Evolutionary conservation across 2,888 invertebrate species (phyloP).

Genomic region (Pedicia rivosa): DNA sequence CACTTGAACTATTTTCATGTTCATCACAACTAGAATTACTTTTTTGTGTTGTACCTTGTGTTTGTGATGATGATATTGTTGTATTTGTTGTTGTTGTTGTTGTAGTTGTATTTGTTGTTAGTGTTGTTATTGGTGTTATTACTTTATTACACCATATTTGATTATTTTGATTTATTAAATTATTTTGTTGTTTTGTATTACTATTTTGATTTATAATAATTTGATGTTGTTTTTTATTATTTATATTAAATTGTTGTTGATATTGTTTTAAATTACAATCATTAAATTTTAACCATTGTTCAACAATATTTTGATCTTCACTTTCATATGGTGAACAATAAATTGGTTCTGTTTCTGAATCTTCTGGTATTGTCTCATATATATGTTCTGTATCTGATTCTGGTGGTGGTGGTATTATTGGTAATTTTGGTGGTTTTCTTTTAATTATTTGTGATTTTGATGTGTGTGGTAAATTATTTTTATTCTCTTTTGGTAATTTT

Average conservation of each 20-base stretch:
- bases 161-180: too few species aligned
- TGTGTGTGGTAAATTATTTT: constrained; percentile 8
- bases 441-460: neutral
- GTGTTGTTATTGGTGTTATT: too few species aligned
- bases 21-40: constrained; percentile 32
- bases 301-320: constrained; percentile 19
- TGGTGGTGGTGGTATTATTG: constrained; percentile 15
- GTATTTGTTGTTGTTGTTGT: constrained; percentile 12
- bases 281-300: too few species aligned
- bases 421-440: constrained; percentile 15
- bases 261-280: constrained; percentile 21
- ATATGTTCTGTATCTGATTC: constrained; percentile 44
- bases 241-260: too few species aligned
- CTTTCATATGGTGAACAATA: constrained; percentile 45
- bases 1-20: constrained; percentile 47
- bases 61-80: constrained; percentile 13
- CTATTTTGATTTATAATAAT: too few species aligned
- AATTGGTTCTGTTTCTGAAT: constrained; percentile 40
- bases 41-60: neutral
- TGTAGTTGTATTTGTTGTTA: too few species aligned
- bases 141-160: too few species aligned
- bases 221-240: too few species aligned
- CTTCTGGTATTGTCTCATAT: constrained; percentile 48
- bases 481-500: constrained; percentile 10
- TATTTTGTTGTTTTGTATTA: too few species aligned